phyloP scores from a whole-genome alignment of 2,113 vertebrate genomes.

The Pithys albifrons region DNA sequence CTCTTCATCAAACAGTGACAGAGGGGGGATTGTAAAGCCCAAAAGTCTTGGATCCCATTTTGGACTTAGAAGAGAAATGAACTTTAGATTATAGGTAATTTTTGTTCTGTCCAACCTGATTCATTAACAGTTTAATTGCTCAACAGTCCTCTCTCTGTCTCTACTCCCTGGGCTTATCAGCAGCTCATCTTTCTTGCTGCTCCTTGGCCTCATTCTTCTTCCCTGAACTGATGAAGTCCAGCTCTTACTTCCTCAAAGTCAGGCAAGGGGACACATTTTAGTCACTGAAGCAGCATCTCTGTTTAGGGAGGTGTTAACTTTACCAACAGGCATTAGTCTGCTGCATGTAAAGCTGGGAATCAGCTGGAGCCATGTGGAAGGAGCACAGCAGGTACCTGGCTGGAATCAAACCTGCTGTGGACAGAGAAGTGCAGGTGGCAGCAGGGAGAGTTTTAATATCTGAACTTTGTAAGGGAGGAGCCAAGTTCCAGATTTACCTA shows the following conservation, averaged over 20 bases:
- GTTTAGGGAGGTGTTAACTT: neutral
- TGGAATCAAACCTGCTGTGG: neutral
- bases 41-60: neutral
- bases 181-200: neutral
- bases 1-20: neutral
- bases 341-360: accelerated
- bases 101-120: neutral
- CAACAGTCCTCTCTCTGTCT: accelerated
- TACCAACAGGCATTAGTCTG: accelerated
- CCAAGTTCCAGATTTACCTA: neutral
- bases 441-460: neutral
- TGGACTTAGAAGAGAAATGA: neutral
- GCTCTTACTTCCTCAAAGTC: neutral
- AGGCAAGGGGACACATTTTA: neutral
- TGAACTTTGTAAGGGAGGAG: neutral
- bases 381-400: neutral
- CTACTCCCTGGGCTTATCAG: neutral
- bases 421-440: neutral
- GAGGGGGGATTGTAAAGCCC: neutral
- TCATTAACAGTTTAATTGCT: accelerated
- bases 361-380: neutral
- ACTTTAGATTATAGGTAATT: neutral
- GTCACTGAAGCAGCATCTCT: neutral
- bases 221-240: neutral
- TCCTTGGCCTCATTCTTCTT: neutral